Conservation (phyloP, 2,888 invertebrate genomes). For the Caenorhabditis japonica region DNA sequence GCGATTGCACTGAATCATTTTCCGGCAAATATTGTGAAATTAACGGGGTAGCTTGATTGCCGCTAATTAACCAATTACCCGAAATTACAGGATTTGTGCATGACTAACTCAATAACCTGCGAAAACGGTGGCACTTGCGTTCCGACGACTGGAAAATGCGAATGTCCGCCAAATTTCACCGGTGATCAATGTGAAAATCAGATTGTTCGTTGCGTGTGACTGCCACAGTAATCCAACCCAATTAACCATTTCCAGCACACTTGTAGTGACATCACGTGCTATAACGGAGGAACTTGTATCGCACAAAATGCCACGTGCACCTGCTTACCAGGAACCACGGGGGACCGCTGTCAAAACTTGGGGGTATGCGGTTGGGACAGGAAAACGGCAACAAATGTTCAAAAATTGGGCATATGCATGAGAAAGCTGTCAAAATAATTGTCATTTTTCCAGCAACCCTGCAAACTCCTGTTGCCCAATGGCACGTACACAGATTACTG, state of each 20-base stretch:
- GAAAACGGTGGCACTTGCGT: conserved; percentile 23
- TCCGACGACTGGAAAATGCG: conserved; percentile 6
- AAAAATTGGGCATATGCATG: too few relatives aligned
- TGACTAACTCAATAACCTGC: conserved; percentile 16
- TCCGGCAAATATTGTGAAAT: conserved; percentile 27
- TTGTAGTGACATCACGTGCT: conserved; percentile 27
- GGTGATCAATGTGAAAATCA: conserved; percentile 29
- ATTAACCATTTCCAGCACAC: conserved; percentile 10
- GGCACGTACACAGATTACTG: conserved; percentile 29
- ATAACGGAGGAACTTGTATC: conserved; percentile 40
- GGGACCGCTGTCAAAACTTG: conserved; percentile 29
- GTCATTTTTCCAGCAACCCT: conserved; percentile 37
- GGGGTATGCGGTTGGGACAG: too few relatives aligned
- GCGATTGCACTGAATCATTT: conserved; percentile 8
- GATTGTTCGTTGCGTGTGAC: conserved; percentile 11
- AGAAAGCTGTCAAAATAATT: too few relatives aligned
- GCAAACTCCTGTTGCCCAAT: conserved; percentile 15
- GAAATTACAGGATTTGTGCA: conserved; percentile 28
- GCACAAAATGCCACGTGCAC: conserved; percentile 19
- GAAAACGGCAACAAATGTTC: too few relatives aligned
- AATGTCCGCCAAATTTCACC: conserved; percentile 11
- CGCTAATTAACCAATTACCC: neutral
- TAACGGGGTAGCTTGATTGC: neutral
- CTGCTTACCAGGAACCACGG: conserved; percentile 37
- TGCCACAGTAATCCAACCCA: neutral